Conservation (phyloP, 2,888 invertebrate genomes). For the Andrena bucephala region DNA sequence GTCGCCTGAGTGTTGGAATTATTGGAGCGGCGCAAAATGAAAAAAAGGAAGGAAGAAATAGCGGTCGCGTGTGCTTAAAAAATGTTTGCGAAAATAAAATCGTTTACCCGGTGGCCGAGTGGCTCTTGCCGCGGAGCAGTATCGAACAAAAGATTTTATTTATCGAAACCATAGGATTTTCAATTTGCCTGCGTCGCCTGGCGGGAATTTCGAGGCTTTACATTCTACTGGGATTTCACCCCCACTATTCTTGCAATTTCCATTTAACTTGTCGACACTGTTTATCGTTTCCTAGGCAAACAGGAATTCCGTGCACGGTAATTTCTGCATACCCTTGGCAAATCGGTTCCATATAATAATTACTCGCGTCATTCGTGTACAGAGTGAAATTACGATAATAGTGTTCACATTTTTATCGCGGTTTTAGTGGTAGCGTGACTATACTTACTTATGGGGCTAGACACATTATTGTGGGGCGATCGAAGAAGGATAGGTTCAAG, state of each 20-base stretch:
- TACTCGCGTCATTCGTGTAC: not conserved
- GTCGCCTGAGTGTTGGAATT: slow-evolving; percentile 24
- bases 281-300: not conserved
- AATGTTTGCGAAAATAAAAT: slow-evolving; percentile 35
- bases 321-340: slow-evolving; percentile 20
- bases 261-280: slow-evolving; percentile 22
- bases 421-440: not conserved
- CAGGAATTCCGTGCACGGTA: not conserved
- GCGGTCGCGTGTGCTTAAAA: slow-evolving; percentile 1
- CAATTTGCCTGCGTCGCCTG: not conserved
- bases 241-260: slow-evolving; percentile 5
- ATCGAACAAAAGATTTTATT: slow-evolving; percentile 50
- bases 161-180: slow-evolving; percentile 43
- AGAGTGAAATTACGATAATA: too few relatives aligned
- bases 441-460: not conserved
- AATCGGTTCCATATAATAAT: not conserved
- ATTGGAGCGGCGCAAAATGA: not conserved
- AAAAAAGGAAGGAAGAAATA: not conserved
- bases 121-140: slow-evolving; percentile 6
- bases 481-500: too few relatives aligned
- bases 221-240: not conserved
- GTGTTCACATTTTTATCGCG: not conserved
- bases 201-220: slow-evolving; percentile 27
- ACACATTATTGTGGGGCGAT: too few relatives aligned
- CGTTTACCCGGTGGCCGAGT: slow-evolving; percentile 16